These are phyloP conservation scores for Cryptoblepharus egeriae DNA, from an alignment of 2,797 vertebrate species.

Conservation along the genomic window DNA sequence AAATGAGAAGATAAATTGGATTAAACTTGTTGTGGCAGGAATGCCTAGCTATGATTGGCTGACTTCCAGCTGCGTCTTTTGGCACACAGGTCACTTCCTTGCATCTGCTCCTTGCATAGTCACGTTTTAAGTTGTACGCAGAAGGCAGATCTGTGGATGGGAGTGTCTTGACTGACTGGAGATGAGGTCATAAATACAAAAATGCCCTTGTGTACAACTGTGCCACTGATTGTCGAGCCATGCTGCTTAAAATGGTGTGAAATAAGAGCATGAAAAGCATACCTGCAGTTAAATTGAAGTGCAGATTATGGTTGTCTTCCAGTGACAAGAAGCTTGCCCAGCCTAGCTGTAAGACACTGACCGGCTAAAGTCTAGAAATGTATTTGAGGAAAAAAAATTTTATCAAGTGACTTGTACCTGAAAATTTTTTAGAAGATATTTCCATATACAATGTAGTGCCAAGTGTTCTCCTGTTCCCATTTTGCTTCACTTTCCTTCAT, in stretches of 20 bases:
- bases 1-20: no score
- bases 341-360: no score
- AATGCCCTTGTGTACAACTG: neutral
- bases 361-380: no score
- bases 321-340: no score
- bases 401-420: no score
- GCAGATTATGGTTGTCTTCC: no score
- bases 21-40: no score
- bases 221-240: neutral
- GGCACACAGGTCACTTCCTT: neutral
- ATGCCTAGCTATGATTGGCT: no score
- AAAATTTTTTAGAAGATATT: neutral
- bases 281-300: no score
- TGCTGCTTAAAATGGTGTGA: neutral
- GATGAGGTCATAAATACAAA: neutral
- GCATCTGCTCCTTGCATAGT: neutral
- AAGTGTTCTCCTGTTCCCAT: neutral
- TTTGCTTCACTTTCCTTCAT: neutral
- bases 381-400: no score
- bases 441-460: neutral
- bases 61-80: no score
- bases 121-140: neutral
- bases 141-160: neutral
- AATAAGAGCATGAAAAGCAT: neutral
- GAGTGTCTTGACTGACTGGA: neutral